Evolutionary conservation across 1,140 invertebrate species (phyloP).

Genomic region (Drosophila tani): DNA sequence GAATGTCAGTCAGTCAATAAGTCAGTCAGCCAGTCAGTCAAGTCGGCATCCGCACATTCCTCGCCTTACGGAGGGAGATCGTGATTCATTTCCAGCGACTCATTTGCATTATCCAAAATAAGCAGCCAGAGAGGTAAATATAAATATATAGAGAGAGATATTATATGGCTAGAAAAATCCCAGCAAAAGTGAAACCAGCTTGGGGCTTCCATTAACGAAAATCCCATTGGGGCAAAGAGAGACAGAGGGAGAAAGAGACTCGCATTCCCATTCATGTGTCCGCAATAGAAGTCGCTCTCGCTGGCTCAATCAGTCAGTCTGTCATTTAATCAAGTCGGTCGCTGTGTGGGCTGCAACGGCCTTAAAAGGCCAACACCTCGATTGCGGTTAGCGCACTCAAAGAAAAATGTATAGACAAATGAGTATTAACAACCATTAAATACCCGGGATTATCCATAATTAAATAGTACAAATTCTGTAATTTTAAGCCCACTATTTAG

Average conservation of each 20-base stretch:
- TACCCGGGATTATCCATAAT: neutral
- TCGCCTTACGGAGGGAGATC: conserved; percentile 25
- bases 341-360: conserved; percentile 39
- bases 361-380: conserved; percentile 41
- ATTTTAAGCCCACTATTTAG: too few relatives aligned
- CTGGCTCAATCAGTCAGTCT: conserved; percentile 6
- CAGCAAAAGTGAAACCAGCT: conserved; percentile 53
- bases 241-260: conserved; percentile 11
- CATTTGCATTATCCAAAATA: conserved; percentile 51
- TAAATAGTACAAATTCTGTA: too few relatives aligned
- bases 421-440: neutral
- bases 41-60: conserved; percentile 6
- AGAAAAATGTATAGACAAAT: neutral
- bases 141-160: neutral
- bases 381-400: conserved; percentile 7
- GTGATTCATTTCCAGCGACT: conserved; percentile 38
- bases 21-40: conserved; percentile 3
- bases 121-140: neutral
- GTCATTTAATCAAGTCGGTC: neutral
- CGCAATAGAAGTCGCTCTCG: conserved; percentile 11
- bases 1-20: neutral
- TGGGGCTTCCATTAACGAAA: conserved; percentile 66
- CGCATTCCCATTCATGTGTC: conserved; percentile 34
- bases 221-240: neutral
- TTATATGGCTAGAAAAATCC: conserved; percentile 10